Evolutionary conservation across 2,888 invertebrate genomes (phyloP), one percentile per base, ranked within the genome.

Genomic region (Falcaria lacertinaria): DNA sequence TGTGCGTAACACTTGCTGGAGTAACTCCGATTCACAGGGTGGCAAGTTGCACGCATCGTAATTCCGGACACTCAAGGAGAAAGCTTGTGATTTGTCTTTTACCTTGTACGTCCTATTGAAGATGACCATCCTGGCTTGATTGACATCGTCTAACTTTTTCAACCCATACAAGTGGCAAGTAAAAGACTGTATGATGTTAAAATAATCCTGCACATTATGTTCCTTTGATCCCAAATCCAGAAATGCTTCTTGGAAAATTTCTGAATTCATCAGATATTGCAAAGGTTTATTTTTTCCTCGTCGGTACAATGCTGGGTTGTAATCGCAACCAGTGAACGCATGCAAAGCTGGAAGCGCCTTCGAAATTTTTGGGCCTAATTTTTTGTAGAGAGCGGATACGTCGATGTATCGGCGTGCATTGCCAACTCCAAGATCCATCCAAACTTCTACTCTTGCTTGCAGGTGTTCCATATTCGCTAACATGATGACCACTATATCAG

Each of bases 1-100:
- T 42, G 64, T 60, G 37, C 67, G 47, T 51, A 67, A 55, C 35
- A 61, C 39, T 35, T 64, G 63, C 43, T 61, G 60, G 32, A 33
- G 49, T 50, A 63, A 49, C 52, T 65, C 54, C 41, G 61, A 56
- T 59, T 42, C 0, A 46, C 60, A 60, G 28, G 60, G 61, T 50
- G 61, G 61, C 47, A 63, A 57, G 45, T 52, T 53, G 44, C 50
- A 61, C 14, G 59, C 59, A 48, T 64, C 62, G 50, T 57, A 63
- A 52, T 62, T 64, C 35, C 54, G 50, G 35, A 66, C 46, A 48
- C 48, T 55, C 47, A 62, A 52, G 37, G 36, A 36, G 15, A 32
- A 36, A 16, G 17, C 17, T 28, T 32, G 37, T 33, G 15, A 36
- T 40, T 33, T 34, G 22, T 40, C 22, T 34, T 22, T 34, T 39